Base-by-base conservation (phyloP, 1,140 invertebrate species). In the Heliconius melpomene region DNA sequence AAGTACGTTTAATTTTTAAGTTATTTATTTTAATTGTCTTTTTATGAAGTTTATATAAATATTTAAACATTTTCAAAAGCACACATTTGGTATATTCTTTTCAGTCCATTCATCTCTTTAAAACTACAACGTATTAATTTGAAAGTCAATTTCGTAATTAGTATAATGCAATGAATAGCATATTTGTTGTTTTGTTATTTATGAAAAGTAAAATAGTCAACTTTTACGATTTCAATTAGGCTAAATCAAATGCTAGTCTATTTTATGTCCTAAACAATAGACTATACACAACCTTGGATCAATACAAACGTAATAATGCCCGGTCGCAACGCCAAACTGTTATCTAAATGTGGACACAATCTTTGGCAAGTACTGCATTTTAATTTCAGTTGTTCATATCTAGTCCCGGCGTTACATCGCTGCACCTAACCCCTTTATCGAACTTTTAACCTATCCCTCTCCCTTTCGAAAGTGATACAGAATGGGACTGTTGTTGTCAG, bases 401-500 rank as follows among this genome's bases (percentile, higher is more conserved):
- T 94, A 89, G 92, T 89, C 90, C 87, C 87, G 83, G 91, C 91
- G 93, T 90, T 86, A 89, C 88, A 91, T 87, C 93, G 91, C 90
- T 93, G 90, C 91, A 91, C 87, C 89, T 88, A 87, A 87, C 72
- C 83, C 88, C 85, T 80, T 82, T 75, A 77, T 81, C 80, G 82
- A 87, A 84, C 82, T 81, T 84, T 81, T 82, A 79, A 86, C 87
- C 87, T 83, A 50, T 46, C 87, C 88, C 86, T 85, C 84, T 84
- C 86, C 87, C 80, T 86, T 84, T 78, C 86, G 85, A 79, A 79
- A 85, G 80, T 88, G 86, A 82, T 88, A 86, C 88, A 88, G 29
- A 79, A 97, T 97, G 96, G 96, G 96, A 84, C 90, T 97, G 26
- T 88, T 97, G 79, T 92, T 97, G 72, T 97, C 97, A 16, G 93